Base-by-base conservation (phyloP, 2,113 vertebrate species). In the Eptesicus fuscus region DNA sequence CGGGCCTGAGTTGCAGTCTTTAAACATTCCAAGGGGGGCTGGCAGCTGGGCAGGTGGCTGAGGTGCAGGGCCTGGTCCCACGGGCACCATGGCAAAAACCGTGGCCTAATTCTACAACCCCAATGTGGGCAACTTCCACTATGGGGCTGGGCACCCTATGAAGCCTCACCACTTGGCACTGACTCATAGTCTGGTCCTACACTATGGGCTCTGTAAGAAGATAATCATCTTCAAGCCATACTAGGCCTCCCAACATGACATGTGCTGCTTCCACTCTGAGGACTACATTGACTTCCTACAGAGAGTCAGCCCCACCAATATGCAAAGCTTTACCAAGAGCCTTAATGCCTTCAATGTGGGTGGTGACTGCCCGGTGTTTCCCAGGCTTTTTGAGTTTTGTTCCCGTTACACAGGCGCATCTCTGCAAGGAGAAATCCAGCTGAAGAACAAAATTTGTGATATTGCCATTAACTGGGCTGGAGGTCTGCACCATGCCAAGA, bases 141-240 rank as follows among this genome's bases (percentile, higher is more conserved):
- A 99, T n/a, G 99, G 99, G 96, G 99, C 99, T 20, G 99, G 99
- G 13, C 99, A 99, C 96, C 99, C 99, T 1, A 99, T 99, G 99
- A 99, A 99, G 96, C 99, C 99, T 30, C 99, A 99, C 77, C 99
- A 99, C 18, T 97, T 99, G 98, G 99, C 99, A 23, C 98, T 99
- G 92, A 99, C 99, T 2, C 99, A 99, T 98, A 99, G 99, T 97
- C 98, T 99, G 82, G 99, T 99, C 83, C 96, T 99, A 93, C 99
- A 99, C 98, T 99, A 99, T 95, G 99, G 99, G 13, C 99, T 99
- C 92, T 99, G 99, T 98, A 99, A 99, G 98, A 99, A 99, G 94
- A 99, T 99, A 99, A 99, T 99, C 97, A 99, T 99, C 76, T 99
- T 99, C 96, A 99, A 99, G 94, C 99, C 99, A 0, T 99, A 99